Conservation (phyloP, 1,140 invertebrate genomes). For the Steinernema feltiae region DNA sequence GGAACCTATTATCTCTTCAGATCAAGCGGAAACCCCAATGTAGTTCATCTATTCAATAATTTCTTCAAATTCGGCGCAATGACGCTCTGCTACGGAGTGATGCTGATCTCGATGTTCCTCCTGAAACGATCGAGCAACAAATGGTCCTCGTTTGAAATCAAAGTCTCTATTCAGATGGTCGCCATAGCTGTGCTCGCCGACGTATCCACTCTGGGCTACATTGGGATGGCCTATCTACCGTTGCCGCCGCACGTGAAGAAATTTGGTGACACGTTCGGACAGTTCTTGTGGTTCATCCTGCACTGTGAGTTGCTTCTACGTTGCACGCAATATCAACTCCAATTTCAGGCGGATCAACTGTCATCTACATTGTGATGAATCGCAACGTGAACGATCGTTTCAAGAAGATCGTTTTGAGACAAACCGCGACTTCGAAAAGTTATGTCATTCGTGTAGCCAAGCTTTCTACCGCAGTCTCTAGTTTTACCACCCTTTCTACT, state of each 20-base stretch:
- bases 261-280: background rate
- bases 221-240: background rate
- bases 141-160: background rate
- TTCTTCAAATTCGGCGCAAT: background rate
- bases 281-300: background rate
- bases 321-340: too few relatives aligned
- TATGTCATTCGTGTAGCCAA: too few relatives aligned
- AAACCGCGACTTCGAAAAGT: too few relatives aligned
- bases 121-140: background rate
- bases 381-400: too few relatives aligned
- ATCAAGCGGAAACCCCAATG: background rate
- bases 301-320: too few relatives aligned
- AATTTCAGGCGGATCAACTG: too few relatives aligned
- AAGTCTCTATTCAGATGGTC: background rate
- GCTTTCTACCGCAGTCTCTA: too few relatives aligned
- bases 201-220: background rate
- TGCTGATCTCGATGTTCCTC: background rate
- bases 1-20: background rate
- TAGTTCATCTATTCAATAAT: slow-evolving; percentile 2
- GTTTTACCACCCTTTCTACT: too few relatives aligned
- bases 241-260: background rate
- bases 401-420: too few relatives aligned
- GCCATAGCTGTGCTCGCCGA: background rate
- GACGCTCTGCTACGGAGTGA: background rate
- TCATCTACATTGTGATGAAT: too few relatives aligned